Percentiles rank a stretch among this genome's conserved stretches.
phyloP scores from a whole-genome alignment of 2,888 invertebrate species.

The Dyspetes luteomarginatus region DNA sequence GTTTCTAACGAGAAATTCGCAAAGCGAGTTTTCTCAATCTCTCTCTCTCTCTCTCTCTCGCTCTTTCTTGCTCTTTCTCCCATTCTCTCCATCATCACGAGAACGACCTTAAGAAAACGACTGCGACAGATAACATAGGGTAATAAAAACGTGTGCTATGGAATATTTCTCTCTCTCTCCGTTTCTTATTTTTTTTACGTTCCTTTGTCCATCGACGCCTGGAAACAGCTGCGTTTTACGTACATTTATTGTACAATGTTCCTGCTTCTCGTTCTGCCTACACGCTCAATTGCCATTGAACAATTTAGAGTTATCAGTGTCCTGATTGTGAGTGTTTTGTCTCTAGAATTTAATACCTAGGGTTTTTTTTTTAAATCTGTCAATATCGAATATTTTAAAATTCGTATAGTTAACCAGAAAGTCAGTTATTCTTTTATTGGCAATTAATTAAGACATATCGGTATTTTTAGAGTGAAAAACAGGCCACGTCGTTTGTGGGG shows the following conservation, averaged over 20 bases:
- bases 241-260: neutral
- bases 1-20: conserved; percentile 31
- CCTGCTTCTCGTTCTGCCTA: neutral
- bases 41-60: conserved; percentile 2
- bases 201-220: conserved; percentile 38
- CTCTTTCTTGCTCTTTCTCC: neutral
- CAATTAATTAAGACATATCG: too few relatives aligned
- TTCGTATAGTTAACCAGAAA: too few relatives aligned
- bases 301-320: too few relatives aligned
- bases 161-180: conserved; percentile 2
- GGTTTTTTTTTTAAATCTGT: too few relatives aligned
- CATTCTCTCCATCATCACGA: conserved; percentile 26
- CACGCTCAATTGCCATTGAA: neutral
- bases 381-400: too few relatives aligned
- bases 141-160: conserved; percentile 6
- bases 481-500: too few relatives aligned
- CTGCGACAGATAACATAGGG: neutral
- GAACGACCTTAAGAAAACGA: neutral
- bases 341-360: too few relatives aligned
- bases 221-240: conserved; percentile 32
- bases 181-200: conserved; percentile 7
- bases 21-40: conserved; percentile 24
- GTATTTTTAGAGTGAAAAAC: too few relatives aligned
- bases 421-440: too few relatives aligned
- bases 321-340: too few relatives aligned